Base-by-base conservation (phyloP, 2,797 vertebrate genomes). In the Cephalopachus bancanus region DNA sequence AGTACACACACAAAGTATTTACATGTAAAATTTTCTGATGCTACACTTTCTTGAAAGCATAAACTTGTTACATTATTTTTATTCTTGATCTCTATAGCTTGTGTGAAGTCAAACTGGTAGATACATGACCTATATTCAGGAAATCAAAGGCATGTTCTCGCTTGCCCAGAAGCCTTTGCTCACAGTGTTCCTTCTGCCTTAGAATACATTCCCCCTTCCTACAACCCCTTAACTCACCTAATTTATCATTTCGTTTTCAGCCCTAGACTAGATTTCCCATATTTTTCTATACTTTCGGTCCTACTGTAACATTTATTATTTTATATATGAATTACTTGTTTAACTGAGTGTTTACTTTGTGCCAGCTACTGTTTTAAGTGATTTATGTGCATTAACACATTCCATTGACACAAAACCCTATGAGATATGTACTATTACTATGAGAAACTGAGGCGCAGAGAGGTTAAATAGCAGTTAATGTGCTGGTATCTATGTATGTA, bases 1-100 rank as follows among this genome's bases (percentile, higher is more conserved):
- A 83, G 51, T 75, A 89, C 8, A 95, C 3, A 89, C 4, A 92
- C 3, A 69, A 81, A 86, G 94, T 87, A 85, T 49, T 79, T 64
- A 96, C n/a, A 62, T n/a, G 90, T 76, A 57, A 51, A 91, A 55
- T 79, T 83, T 95, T 88, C 37, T 60, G 33, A 87, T 76, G 19
- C 9, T 65, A 92, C 80, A 71, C 80, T 90, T 78, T 92, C 91
- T 65, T 83, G 3, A 71, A 91, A 94, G 49, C 62, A 44, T 84
- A 71, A 71, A n/a, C 49, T 24, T 65, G 16, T 55, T 80, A 81
- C 15, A 76, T 71, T 91, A 75, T 49, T 81, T 90, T 62, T 59
- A 76, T 6, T 71, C 67, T 74, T 92, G 10, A 20, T 10, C 69
- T 28, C 20, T 91, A 57, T 1, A 83, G 59, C 10, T 19, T 81